Evolutionary conservation across 2,888 invertebrate genomes (phyloP).

Genomic region (Tuberolachnus salignus): DNA sequence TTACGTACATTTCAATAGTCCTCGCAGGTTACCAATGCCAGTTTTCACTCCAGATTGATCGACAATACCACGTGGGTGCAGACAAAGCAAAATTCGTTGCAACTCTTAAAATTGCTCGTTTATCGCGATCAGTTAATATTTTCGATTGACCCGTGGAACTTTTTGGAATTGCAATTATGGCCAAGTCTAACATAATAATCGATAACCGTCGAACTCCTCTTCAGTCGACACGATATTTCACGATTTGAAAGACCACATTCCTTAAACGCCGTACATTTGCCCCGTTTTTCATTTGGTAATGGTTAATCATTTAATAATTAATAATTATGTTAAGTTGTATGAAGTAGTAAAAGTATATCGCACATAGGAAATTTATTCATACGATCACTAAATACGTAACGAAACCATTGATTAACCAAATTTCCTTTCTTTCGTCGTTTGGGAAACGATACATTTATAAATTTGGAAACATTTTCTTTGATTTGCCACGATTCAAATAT

Average conservation of each 20-base stretch:
- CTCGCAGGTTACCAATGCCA: constrained; percentile 11
- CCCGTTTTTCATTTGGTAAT: constrained; percentile 2
- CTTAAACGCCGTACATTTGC: constrained; percentile 8
- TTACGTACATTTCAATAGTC: constrained; percentile 5
- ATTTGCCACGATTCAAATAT: too few relatives aligned
- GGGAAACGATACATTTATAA: too few relatives aligned
- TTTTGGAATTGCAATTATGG: too few relatives aligned
- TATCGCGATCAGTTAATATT: too few relatives aligned
- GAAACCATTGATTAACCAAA: constrained; percentile 6
- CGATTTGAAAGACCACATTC: too few relatives aligned
- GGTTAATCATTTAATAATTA: constrained; percentile 16
- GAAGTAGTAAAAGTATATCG: neutral
- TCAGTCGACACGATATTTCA: too few relatives aligned
- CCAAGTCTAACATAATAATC: too few relatives aligned
- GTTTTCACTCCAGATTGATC: constrained; percentile 9
- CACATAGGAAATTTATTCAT: neutral
- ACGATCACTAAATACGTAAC: too few relatives aligned
- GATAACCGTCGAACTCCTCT: too few relatives aligned
- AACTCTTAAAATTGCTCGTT: constrained; percentile 18
- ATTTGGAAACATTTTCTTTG: too few relatives aligned
- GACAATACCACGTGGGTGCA: constrained; percentile 15
- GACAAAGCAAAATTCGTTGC: constrained; percentile 7
- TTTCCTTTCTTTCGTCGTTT: too few relatives aligned
- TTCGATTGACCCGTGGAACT: too few relatives aligned
- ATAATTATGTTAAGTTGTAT: neutral